A percentile compares a stretch with the other conserved stretches of the same genome.
Evolutionary conservation across 1,140 invertebrate genomes (phyloP).

Genomic region (Tetragnatha versicolor): DNA sequence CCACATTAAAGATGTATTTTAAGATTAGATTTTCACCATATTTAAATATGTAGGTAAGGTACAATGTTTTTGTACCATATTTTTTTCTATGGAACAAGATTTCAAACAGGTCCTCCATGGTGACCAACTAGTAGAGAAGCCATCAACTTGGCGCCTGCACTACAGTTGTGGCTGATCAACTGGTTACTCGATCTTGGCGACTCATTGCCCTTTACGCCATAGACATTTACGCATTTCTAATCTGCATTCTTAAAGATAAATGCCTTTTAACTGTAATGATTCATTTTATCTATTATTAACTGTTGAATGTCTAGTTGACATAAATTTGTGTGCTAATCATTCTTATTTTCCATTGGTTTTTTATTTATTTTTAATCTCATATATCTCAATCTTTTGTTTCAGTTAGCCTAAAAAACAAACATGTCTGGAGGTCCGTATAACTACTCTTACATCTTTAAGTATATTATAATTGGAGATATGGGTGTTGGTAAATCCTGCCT

Average conservation of each 20-base stretch:
- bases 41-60: too few species aligned
- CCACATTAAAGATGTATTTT: too few species aligned
- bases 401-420: neutral
- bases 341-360: neutral
- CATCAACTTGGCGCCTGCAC: too few species aligned
- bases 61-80: too few species aligned
- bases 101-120: too few species aligned
- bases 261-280: neutral
- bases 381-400: neutral
- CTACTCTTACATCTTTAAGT: conserved; percentile 99
- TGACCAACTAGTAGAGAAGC: too few species aligned
- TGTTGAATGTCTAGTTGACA: neutral
- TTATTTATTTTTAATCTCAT: neutral
- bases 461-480: conserved; percentile 99
- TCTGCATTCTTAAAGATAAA: neutral
- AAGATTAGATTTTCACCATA: too few species aligned
- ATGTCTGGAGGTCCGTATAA: conserved; percentile 86
- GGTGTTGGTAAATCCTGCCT: conserved; percentile 98
- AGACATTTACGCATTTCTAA: neutral
- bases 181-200: too few species aligned
- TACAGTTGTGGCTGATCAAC: too few species aligned
- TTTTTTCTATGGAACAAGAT: too few species aligned
- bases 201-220: too few species aligned
- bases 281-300: neutral
- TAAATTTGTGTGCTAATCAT: neutral